These are phyloP conservation scores for Diadromus collaris DNA, from an alignment of 2,888 invertebrate species.

Conservation along the genomic window DNA sequence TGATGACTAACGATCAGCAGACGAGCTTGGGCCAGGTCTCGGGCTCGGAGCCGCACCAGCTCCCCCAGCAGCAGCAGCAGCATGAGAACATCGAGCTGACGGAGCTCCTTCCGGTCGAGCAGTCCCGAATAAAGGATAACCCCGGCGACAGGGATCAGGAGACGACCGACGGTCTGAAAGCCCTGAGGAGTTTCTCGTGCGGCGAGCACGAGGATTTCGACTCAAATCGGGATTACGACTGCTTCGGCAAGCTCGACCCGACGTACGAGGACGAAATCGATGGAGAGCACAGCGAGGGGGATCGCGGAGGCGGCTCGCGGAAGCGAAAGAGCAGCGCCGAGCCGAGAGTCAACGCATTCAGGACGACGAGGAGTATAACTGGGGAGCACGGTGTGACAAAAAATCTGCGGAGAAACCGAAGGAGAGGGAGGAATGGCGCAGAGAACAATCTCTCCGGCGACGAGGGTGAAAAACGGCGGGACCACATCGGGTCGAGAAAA, in stretches of 20 bases:
- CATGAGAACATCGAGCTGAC: slow-evolving; percentile 76
- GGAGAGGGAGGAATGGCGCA: neutral
- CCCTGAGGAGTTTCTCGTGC: slow-evolving; percentile 72
- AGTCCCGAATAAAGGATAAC: slow-evolving; percentile 71
- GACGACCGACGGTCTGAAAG: slow-evolving; percentile 75
- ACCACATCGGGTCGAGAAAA: neutral
- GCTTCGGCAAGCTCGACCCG: slow-evolving; percentile 48
- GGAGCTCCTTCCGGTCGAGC: slow-evolving; percentile 76
- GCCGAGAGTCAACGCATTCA: neutral
- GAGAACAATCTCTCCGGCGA: slow-evolving; percentile 19
- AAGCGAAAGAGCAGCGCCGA: slow-evolving; percentile 42
- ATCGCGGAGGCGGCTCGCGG: slow-evolving; percentile 25
- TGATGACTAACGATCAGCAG: slow-evolving; percentile 69
- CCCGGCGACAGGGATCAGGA: slow-evolving; percentile 66
- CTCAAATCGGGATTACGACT: slow-evolving; percentile 52
- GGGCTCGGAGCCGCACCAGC: slow-evolving; percentile 61
- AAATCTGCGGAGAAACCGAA: slow-evolving; percentile 31
- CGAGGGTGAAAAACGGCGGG: slow-evolving; percentile 6
- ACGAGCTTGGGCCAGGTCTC: slow-evolving; percentile 61
- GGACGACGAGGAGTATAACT: slow-evolving; percentile 2
- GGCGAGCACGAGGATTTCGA: slow-evolving; percentile 65
- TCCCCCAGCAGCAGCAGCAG: slow-evolving; percentile 65
- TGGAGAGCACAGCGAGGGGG: slow-evolving; percentile 18
- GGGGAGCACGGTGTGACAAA: neutral
- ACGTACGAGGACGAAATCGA: slow-evolving; percentile 46